A percentile compares a stretch with the other conserved stretches of the same genome.
Evolutionary conservation across 2,797 vertebrate species (phyloP).

Genomic region (Prunella strophiata): DNA sequence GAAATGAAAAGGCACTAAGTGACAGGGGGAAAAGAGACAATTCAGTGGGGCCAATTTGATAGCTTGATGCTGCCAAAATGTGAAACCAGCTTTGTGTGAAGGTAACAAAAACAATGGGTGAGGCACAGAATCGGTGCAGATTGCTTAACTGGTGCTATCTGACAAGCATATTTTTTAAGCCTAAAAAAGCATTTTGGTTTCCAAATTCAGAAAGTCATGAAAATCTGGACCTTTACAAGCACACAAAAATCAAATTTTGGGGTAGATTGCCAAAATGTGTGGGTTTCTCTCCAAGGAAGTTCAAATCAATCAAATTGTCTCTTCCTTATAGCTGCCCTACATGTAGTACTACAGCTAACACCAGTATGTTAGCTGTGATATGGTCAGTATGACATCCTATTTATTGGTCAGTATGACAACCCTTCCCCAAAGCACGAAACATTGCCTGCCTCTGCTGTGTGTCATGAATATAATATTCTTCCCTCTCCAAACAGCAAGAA

Average conservation of each 20-base stretch:
- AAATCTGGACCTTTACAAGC: background rate
- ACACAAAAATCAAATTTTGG: background rate
- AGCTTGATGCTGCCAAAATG: background rate
- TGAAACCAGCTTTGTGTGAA: background rate
- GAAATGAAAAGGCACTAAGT: background rate
- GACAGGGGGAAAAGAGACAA: background rate
- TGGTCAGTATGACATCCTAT: background rate
- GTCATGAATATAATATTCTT: background rate
- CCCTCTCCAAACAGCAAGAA: background rate
- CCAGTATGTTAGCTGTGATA: background rate
- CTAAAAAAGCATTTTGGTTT: background rate
- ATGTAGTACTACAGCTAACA: background rate
- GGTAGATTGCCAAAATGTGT: background rate
- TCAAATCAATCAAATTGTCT: background rate
- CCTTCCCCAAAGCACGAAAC: background rate
- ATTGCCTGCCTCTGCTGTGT: background rate
- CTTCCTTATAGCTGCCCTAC: background rate
- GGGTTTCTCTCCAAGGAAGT: background rate
- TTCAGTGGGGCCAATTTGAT: background rate
- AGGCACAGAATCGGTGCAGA: background rate
- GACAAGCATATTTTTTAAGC: background rate
- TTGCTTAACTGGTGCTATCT: background rate
- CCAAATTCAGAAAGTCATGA: background rate
- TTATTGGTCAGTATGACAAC: background rate
- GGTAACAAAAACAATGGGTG: accelerated